Base-by-base conservation (phyloP, 1,140 invertebrate genomes). In the Drosophila athabasca region DNA sequence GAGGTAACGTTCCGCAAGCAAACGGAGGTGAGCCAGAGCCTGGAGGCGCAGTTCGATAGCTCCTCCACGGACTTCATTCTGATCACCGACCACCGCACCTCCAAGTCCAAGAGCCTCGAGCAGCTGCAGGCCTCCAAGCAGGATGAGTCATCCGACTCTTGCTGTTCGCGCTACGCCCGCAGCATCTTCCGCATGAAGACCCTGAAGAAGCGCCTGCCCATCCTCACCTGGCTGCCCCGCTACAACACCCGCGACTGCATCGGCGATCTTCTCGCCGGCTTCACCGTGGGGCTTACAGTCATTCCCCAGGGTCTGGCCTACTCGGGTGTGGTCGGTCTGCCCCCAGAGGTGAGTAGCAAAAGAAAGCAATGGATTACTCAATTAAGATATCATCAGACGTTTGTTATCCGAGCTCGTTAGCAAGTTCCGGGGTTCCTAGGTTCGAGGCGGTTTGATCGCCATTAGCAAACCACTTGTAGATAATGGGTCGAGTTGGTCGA, bases 261-360 rank as follows among this genome's bases (percentile, higher is more conserved):
- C 2, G 94, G 94, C 6, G 96, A 97, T 92, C 89, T 97, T 41
- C 94, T 97, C 31, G 97, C 97, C 11, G 97, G 97, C 29, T 93
- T 98, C 19, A 98, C 97, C 1, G 95, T 97, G 8, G 96, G 96
- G 1, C 93, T 98, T 1, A 98, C 97, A 2, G 95, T 96, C 2
- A 96, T 96, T 66, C 95, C 95, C 13, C 95, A 96, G 80, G 95
- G 95, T 13, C 91, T 98, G 62, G 97, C 97, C 3, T 98, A 98
- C 91, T 95, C 97, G 7, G 95, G 95, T 65, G 95, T 98, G 59
- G 97, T 97, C 19, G 96, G 96, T 17, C 91, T 98, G 70, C 95
- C 95, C 5, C 92, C 95, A 1, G 93, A 96, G 73, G 91, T 90
- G 24, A 70, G 77, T 65, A 7, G 4, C 9, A 24, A n/a, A 31